Percentiles rank a stretch among this genome's conserved stretches.
Evolutionary conservation across 2,888 invertebrate species (phyloP).

Genomic region (Shargacucullia verbasci): DNA sequence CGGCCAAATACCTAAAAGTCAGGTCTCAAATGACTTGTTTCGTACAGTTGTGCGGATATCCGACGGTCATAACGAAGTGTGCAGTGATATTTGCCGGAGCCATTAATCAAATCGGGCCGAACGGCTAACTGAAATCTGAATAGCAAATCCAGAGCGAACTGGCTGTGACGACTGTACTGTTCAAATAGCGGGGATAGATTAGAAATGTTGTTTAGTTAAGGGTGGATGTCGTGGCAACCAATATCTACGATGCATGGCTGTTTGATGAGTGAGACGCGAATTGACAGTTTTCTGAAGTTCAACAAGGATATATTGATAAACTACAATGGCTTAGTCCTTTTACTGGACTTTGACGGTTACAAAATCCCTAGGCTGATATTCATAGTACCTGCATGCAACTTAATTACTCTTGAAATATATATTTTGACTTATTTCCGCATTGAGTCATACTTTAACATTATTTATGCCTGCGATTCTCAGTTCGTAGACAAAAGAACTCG

Average conservation of each 20-base stretch:
- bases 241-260: not conserved
- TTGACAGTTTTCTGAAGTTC: no score
- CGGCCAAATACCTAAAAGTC: constrained; percentile 25
- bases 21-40: constrained; percentile 28
- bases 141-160: constrained; percentile 69
- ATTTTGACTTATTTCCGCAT: no score
- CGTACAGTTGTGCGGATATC: constrained; percentile 34
- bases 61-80: constrained; percentile 48
- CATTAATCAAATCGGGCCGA: constrained; percentile 78
- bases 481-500: no score
- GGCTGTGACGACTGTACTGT: constrained; percentile 22
- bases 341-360: no score
- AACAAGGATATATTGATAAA: no score
- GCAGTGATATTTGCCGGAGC: constrained; percentile 63
- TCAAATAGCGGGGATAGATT: constrained; percentile 19
- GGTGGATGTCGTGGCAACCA: not conserved
- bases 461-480: no score
- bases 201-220: constrained; percentile 10
- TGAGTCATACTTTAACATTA: no score
- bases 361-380: no score
- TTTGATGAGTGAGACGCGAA: no score
- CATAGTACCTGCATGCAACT: no score
- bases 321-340: no score
- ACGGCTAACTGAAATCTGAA: constrained; percentile 79
- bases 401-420: no score